Evolutionary conservation across 2,113 vertebrate species (phyloP).

Genomic region (Plotosus lineatus): DNA sequence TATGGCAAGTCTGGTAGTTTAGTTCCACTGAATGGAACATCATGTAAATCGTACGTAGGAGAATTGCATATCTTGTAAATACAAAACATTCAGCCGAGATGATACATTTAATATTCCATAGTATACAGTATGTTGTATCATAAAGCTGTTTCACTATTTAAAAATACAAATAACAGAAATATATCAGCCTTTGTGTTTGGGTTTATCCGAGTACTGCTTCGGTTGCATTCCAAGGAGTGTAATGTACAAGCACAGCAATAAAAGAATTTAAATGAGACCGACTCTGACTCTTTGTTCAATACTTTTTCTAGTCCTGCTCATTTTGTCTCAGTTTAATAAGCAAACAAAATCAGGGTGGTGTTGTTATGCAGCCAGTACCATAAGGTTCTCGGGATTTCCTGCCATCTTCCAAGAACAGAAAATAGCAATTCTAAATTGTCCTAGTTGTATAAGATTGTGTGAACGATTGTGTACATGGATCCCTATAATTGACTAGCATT

Average conservation of each 20-base stretch:
- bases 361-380: neutral
- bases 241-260: conserved; percentile 76
- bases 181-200: conserved; percentile 67
- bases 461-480: neutral
- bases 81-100: conserved; percentile 65
- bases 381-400: no score
- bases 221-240: conserved; percentile 81
- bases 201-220: conserved; percentile 84
- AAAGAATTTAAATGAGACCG: conserved; percentile 59
- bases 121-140: conserved; percentile 70
- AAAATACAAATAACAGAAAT: conserved; percentile 75
- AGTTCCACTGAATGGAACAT: conserved; percentile 57
- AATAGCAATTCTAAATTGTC: neutral
- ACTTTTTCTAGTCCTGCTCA: neutral
- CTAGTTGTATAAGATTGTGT: neutral
- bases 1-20: conserved; percentile 48
- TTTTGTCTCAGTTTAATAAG: neutral
- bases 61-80: conserved; percentile 77
- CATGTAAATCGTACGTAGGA: conserved; percentile 71
- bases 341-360: neutral
- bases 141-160: conserved; percentile 82
- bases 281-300: neutral
- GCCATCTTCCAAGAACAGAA: no score
- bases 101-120: conserved; percentile 67
- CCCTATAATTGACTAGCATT: neutral